These are phyloP conservation scores for Phaethornis superciliosus DNA, from an alignment of 2,113 vertebrate genomes.

Conservation along the genomic window DNA sequence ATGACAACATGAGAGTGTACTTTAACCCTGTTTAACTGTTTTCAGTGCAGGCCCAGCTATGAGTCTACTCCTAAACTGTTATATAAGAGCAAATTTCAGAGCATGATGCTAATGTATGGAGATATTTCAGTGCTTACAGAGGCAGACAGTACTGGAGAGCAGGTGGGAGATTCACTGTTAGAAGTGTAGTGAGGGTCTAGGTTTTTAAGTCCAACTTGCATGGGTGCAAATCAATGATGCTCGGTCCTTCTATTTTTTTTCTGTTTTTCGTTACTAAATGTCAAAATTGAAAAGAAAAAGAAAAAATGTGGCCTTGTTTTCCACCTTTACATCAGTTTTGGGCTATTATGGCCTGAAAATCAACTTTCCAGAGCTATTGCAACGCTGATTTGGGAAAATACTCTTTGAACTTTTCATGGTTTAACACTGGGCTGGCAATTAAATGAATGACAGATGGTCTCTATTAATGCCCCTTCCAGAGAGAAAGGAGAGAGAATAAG, in stretches of 20 bases:
- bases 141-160: not conserved
- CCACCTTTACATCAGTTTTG: not conserved
- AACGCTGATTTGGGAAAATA: not conserved
- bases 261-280: not conserved
- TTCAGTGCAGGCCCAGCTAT: not conserved
- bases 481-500: too few species aligned
- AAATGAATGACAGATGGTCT: too few species aligned
- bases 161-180: not conserved
- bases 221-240: too few species aligned
- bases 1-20: not conserved
- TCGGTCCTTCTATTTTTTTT: not conserved
- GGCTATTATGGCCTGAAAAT: not conserved
- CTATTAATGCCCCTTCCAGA: too few species aligned
- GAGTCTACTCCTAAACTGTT: not conserved
- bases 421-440: too few species aligned
- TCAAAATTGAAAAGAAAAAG: not conserved
- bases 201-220: not conserved
- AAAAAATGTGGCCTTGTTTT: not conserved
- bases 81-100: not conserved
- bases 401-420: not conserved
- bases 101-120: not conserved
- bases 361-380: not conserved
- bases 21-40: not conserved
- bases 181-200: not conserved
- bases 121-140: not conserved